Percentiles rank a stretch among this genome's conserved stretches.
Conservation (phyloP, 1,140 invertebrate genomes). For the Drosophila pectinifera region DNA sequence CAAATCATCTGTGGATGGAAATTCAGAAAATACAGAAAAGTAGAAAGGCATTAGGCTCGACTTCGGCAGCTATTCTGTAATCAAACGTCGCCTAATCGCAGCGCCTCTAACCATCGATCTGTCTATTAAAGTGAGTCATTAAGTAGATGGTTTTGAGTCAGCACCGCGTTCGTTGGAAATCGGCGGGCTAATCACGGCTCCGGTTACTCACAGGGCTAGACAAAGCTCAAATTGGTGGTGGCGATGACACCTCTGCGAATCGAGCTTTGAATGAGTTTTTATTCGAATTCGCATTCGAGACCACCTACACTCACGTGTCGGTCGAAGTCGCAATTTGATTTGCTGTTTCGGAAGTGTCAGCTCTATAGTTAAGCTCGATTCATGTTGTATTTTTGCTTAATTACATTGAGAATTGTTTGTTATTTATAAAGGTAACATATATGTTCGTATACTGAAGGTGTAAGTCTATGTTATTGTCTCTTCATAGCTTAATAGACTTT, state of each 20-base stretch:
- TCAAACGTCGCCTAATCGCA: slow-evolving; percentile 55
- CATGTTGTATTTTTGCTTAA: background rate
- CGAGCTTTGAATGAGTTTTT: slow-evolving; percentile 16
- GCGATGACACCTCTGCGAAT: slow-evolving; percentile 25
- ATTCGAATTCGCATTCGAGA: slow-evolving; percentile 14
- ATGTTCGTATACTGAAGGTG: background rate
- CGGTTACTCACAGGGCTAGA: slow-evolving; percentile 52
- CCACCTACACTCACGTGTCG: slow-evolving; percentile 53
- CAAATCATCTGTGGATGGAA: slow-evolving; percentile 23
- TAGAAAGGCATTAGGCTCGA: slow-evolving; percentile 48
- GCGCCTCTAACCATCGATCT: slow-evolving; percentile 28
- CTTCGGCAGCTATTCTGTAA: slow-evolving; percentile 49
- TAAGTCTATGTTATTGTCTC: background rate
- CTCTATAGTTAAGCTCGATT: slow-evolving; percentile 57
- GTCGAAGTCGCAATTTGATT: slow-evolving; percentile 51
- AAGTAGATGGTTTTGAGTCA: slow-evolving; percentile 59
- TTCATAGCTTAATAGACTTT: background rate
- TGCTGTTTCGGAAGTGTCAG: slow-evolving; percentile 53
- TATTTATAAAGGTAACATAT: background rate
- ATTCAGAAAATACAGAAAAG: slow-evolving; percentile 32
- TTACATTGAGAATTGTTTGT: slow-evolving; percentile 9
- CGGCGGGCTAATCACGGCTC: slow-evolving; percentile 54
- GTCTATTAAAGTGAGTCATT: slow-evolving; percentile 64
- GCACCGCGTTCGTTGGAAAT: slow-evolving; percentile 58
- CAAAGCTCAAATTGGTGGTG: slow-evolving; percentile 28